A percentile compares a stretch with the other conserved stretches of the same genome.
These are phyloP conservation scores for Tenualosa thibaudeaui DNA, from an alignment of 2,797 vertebrate genomes.

Conservation along the genomic window DNA sequence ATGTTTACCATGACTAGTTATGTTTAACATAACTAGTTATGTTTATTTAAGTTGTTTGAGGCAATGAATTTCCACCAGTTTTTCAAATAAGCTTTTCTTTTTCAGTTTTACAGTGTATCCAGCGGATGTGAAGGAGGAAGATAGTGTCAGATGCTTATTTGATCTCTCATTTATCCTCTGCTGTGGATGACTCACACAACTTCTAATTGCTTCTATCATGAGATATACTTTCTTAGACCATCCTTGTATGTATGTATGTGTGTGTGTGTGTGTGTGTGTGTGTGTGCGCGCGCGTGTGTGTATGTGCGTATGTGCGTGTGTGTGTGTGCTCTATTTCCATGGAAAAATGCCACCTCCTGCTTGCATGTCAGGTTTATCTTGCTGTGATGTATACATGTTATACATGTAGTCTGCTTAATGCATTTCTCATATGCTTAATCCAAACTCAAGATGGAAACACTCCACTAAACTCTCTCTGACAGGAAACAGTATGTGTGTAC, in stretches of 20 bases:
- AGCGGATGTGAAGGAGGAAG: neutral
- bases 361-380: neutral
- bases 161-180: too few species aligned
- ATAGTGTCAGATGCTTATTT: neutral
- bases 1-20: too few species aligned
- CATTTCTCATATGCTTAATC: neutral
- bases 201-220: too few species aligned
- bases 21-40: too few species aligned
- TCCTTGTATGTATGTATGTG: too few species aligned
- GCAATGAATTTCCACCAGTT: too few species aligned
- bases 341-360: neutral
- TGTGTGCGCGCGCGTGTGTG: neutral
- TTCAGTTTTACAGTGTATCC: neutral
- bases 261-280: too few species aligned
- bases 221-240: too few species aligned
- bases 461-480: neutral
- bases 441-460: conserved; percentile 12
- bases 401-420: neutral
- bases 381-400: conserved; percentile 4
- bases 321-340: neutral
- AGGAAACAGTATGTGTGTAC: neutral
- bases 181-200: too few species aligned
- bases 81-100: too few species aligned
- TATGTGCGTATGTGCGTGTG: neutral
- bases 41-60: too few species aligned